Conservation (phyloP, 1,140 invertebrate genomes). For the Pseudomyrmex pallidus region DNA sequence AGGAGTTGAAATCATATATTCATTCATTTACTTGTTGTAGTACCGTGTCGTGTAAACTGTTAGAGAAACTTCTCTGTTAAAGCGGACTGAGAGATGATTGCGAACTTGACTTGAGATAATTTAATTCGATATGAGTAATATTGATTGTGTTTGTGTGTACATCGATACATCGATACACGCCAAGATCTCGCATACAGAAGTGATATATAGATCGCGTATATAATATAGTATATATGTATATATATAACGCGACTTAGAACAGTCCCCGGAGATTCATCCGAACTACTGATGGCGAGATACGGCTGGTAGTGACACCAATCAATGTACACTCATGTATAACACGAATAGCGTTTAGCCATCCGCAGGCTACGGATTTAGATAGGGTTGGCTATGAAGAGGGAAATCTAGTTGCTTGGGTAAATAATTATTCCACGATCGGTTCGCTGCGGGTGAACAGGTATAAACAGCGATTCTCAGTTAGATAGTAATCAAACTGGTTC, state of each 20-base stretch:
- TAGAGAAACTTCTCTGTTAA: conserved; percentile 43
- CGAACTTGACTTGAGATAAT: conserved; percentile 30
- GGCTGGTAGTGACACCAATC: conserved; percentile 65
- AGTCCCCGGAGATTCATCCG: conserved; percentile 51
- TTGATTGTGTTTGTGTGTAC: conserved; percentile 24
- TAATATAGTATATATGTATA: no score
- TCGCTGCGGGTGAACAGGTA: conserved; percentile 71
- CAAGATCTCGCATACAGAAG: conserved; percentile 13
- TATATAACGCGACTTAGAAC: conserved; percentile 8
- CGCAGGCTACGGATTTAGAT: conserved; percentile 76
- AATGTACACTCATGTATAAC: conserved; percentile 66
- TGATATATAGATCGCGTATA: neutral
- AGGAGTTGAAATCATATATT: neutral
- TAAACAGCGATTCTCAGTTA: conserved; percentile 68
- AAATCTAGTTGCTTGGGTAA: conserved; percentile 69
- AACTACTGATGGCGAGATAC: conserved; percentile 60
- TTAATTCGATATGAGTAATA: conserved; percentile 39
- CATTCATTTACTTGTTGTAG: neutral
- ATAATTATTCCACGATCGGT: conserved; percentile 75
- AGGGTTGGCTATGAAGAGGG: conserved; percentile 69
- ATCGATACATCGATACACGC: neutral
- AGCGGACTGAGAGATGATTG: conserved; percentile 12
- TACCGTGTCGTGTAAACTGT: conserved; percentile 18
- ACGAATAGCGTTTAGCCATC: conserved; percentile 65
- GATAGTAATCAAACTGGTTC: conserved; percentile 42